Evolutionary conservation across 2,113 vertebrate species (phyloP).

Genomic region (Cariama cristata): DNA sequence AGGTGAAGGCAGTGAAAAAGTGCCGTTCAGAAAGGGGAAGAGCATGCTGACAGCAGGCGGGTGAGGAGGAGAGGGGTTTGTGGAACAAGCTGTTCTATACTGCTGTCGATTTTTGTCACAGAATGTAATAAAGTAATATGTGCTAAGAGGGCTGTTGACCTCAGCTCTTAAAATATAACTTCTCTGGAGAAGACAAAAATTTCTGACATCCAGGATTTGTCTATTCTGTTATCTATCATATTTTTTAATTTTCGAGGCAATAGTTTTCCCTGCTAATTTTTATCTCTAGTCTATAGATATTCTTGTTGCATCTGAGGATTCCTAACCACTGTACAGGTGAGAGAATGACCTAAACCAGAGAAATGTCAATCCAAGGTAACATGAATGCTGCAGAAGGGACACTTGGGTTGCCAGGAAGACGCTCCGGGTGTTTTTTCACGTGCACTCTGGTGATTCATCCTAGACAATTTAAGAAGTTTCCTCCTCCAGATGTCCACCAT

Average conservation of each 20-base stretch:
- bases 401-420: background rate
- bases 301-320: background rate
- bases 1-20: background rate
- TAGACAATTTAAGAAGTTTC: background rate
- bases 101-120: background rate
- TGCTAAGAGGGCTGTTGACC: slow-evolving; percentile 30
- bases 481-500: background rate
- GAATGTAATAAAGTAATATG: slow-evolving; percentile 1
- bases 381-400: background rate
- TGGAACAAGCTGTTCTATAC: slow-evolving; percentile 40
- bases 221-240: background rate
- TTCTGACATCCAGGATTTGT: slow-evolving; percentile 1
- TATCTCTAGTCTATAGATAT: background rate
- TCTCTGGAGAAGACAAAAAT: background rate
- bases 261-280: background rate
- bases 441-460: background rate
- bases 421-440: background rate
- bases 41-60: background rate
- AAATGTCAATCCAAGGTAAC: background rate
- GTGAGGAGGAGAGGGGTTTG: background rate
- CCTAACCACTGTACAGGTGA: background rate
- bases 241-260: background rate
- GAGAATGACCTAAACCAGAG: background rate
- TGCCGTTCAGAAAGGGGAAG: background rate
- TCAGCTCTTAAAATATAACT: slow-evolving; percentile 31